Evolutionary conservation across 2,888 invertebrate genomes (phyloP).

Genomic region (Andrena trimmerana): DNA sequence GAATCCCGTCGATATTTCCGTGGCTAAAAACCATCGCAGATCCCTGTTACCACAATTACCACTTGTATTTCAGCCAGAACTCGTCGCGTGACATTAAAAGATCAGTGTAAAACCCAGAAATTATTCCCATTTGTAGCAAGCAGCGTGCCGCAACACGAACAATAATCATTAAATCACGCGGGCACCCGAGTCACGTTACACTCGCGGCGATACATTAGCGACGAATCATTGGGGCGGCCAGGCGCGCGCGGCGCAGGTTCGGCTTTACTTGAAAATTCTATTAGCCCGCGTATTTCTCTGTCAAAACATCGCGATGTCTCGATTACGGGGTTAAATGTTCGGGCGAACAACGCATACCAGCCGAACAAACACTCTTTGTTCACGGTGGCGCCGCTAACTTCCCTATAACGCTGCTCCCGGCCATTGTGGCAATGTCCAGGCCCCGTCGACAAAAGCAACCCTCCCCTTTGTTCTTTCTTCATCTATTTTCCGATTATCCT

Average conservation of each 20-base stretch:
- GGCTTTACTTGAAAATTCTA: conserved; percentile 51
- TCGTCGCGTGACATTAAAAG: too few species aligned
- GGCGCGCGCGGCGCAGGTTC: conserved; percentile 9
- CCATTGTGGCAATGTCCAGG: conserved; percentile 61
- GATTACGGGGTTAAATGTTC: conserved; percentile 66
- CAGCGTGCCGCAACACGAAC: conserved; percentile 39
- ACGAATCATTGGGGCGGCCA: conserved; percentile 33
- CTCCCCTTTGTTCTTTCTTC: conserved; percentile 57
- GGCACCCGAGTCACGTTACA: conserved; percentile 21
- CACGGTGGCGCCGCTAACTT: conserved; percentile 26
- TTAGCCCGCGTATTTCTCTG: conserved; percentile 59
- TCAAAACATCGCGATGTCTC: conserved; percentile 54
- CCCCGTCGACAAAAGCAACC: conserved; percentile 59
- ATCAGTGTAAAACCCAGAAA: too few species aligned
- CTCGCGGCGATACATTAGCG: conserved; percentile 36
- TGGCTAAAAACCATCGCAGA: too few species aligned
- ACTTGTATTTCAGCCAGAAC: too few species aligned
- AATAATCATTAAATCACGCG: conserved; percentile 51
- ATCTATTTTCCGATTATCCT: conserved; percentile 60
- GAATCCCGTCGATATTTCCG: too few species aligned
- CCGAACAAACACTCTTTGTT: conserved; percentile 60
- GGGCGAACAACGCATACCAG: conserved; percentile 43
- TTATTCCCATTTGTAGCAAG: background rate
- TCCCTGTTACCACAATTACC: too few species aligned
- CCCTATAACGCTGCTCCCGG: conserved; percentile 39